Evolutionary conservation across 2,888 invertebrate genomes (phyloP), one percentile per base, ranked within the genome.

Genomic region (Mimas tiliae): DNA sequence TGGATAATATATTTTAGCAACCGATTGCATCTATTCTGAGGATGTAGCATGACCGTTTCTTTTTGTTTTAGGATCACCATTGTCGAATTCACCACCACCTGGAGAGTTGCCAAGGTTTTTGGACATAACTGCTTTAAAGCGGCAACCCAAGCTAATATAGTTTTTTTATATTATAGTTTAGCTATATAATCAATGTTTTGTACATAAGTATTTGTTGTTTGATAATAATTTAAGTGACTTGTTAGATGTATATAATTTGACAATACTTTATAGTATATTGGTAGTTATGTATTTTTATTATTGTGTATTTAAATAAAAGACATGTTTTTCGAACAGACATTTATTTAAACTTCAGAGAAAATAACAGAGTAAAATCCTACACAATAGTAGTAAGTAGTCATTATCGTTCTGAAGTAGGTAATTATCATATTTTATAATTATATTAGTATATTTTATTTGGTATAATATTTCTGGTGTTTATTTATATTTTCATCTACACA

Each of bases 51-150:
- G 42, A 14, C 14, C 12, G 12, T 14, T 9, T 45, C 12, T 11
- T 9, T 1, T 11, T 62, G 34, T 86, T 86, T 21, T 76, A 91
- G 91, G 83, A 73, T 53, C 72, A 21, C 73, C 77, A 33, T 16
- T 14, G 12, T 71, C 83, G 11, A 80, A 72, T 68, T 75, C 79
- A 0, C 75, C 75, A 1, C 74, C 78, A 19, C 67, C 78, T 63
- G 82, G 70, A 67, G 86, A 90, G 66, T 89, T 94, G 51, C 94
- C 94, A 47, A 95, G 94, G 83, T 95, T 96, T 83, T 85, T 96
- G 74, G 96, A 96, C 81, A 95, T 96, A 69, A 95, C 96, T 53
- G 95, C 95, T 62, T 88, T 96, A 64, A 96, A 95, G 81, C 95
- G 95, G 75, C 96, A 96, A 83, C 95, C 96, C 0, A 96, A 96